Evolutionary conservation across 2,113 vertebrate genomes (phyloP).

Genomic region (Trematomus loennbergii): DNA sequence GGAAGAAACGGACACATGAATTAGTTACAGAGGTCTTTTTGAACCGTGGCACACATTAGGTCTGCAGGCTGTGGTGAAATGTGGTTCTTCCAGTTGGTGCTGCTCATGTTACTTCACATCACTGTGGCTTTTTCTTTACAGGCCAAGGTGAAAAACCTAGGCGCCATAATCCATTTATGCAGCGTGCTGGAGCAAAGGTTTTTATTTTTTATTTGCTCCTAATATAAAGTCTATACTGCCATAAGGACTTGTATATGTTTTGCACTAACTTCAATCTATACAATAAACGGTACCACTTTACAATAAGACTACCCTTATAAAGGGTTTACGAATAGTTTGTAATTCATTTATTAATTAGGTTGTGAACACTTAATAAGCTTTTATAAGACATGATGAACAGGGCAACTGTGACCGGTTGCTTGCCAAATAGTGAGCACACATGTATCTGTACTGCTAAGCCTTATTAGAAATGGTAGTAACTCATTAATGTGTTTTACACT

Average conservation of each 20-base stretch:
- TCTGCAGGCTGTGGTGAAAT: background rate
- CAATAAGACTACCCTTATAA: too few species aligned
- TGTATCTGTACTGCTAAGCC: too few species aligned
- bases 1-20: background rate
- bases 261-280: background rate
- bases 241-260: background rate
- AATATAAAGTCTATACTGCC: too few species aligned
- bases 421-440: too few species aligned
- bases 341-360: too few species aligned
- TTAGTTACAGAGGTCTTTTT: background rate
- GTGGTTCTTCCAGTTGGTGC: slow-evolving; percentile 22
- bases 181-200: slow-evolving; percentile 46
- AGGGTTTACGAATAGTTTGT: too few species aligned
- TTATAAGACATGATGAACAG: too few species aligned
- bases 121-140: slow-evolving; percentile 17
- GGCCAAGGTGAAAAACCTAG: slow-evolving; percentile 55
- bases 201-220: background rate
- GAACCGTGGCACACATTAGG: background rate
- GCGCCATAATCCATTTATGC: slow-evolving; percentile 56
- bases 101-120: background rate
- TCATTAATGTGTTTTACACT: too few species aligned
- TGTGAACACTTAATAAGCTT: too few species aligned
- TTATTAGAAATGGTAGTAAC: too few species aligned
- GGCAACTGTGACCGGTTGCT: too few species aligned
- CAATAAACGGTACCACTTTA: too few species aligned